Conservation (phyloP, 2,113 vertebrate genomes). For the Corapipo altera region DNA sequence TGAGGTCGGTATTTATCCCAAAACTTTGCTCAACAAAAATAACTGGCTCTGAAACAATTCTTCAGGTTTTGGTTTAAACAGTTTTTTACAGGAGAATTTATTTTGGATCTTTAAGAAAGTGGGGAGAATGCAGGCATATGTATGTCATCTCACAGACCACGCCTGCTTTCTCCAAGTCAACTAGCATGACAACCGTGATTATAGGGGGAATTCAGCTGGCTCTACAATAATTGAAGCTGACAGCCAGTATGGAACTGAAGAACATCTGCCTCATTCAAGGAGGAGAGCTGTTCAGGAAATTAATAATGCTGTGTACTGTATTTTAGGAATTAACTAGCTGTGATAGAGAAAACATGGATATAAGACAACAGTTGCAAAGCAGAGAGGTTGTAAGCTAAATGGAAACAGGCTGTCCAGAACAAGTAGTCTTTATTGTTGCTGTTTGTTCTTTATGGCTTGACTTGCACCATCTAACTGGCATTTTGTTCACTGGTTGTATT, state of each 20-base stretch:
- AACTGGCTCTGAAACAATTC: neutral
- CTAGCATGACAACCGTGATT: rapidly evolving
- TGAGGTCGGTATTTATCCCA: neutral
- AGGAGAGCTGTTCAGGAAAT: conserved; percentile 9
- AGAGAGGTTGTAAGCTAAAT: neutral
- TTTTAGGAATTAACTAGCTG: conserved; percentile 7
- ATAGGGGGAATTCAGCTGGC: neutral
- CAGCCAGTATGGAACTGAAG: neutral
- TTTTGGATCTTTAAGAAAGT: neutral
- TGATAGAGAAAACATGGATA: neutral
- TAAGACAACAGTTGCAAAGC: neutral
- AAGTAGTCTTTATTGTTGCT: neutral
- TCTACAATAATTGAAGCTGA: neutral
- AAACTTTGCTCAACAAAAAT: neutral
- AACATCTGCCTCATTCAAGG: conserved; percentile 5
- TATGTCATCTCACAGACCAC: neutral
- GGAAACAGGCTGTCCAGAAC: neutral
- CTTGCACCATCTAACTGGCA: neutral
- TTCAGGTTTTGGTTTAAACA: neutral
- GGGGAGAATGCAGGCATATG: neutral
- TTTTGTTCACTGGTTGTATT: neutral
- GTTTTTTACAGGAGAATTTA: neutral
- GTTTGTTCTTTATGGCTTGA: neutral
- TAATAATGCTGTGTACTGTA: neutral
- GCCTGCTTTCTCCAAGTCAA: neutral